Evolutionary conservation across 2,113 vertebrate species (phyloP).

Genomic region (Aldabrachelys gigantea): DNA sequence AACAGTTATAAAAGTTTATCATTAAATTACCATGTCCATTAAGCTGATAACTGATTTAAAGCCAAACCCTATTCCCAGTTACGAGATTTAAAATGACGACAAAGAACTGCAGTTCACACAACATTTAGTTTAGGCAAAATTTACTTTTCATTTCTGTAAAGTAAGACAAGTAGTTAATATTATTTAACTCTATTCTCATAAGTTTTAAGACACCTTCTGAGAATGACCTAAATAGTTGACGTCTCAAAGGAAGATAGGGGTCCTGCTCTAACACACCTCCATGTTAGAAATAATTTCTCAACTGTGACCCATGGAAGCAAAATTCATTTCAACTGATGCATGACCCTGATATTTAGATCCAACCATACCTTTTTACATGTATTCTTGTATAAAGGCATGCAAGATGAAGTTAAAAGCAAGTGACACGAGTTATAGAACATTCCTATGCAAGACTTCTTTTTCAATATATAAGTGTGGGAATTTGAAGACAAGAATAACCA

Average conservation of each 20-base stretch:
- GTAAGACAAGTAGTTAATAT: neutral
- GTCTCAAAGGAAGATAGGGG: neutral
- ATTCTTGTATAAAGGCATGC: neutral
- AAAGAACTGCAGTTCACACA: neutral
- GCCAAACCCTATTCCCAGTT: slow-evolving; percentile 12
- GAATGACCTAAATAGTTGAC: neutral
- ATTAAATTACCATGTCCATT: slow-evolving; percentile 50
- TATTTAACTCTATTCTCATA: neutral
- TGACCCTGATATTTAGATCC: neutral
- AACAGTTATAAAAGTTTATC: neutral
- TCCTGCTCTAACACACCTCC: neutral
- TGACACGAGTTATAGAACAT: neutral
- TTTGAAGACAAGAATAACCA: neutral
- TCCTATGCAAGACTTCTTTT: neutral
- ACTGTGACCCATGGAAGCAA: fast-evolving
- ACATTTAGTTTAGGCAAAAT: neutral
- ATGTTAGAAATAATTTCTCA: neutral
- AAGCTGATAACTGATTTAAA: slow-evolving; percentile 63
- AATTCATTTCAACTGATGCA: neutral
- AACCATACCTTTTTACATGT: fast-evolving
- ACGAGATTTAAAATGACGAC: neutral
- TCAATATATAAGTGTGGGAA: neutral
- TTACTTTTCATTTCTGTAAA: slow-evolving; percentile 23
- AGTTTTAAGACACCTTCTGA: neutral
- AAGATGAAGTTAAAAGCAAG: neutral